Base-by-base conservation (phyloP, 1,140 invertebrate genomes). In the Neodiprion virginianus region DNA sequence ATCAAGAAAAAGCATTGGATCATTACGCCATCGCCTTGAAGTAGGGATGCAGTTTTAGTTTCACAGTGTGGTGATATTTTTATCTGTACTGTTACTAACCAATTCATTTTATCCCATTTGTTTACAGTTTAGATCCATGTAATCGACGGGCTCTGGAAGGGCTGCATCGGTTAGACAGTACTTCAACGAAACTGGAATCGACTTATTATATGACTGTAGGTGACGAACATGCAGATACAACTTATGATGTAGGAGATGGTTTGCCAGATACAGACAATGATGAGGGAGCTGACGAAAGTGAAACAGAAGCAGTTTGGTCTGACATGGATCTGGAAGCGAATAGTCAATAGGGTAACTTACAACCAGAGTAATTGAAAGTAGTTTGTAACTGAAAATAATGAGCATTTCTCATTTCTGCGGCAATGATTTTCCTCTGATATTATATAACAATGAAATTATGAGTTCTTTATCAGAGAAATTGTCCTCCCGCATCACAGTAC, bases 1-100 rank as follows among this genome's bases (percentile, higher is more conserved):
- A 94, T 76, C 90, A 93, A 72, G 92, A 93, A 61, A 94, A 94
- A 78, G 94, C 94, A 65, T 88, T 94, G 48, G 90, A 94, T 80
- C 93, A 94, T 80, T 95, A 92, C 81, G 91, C 90, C 69, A 91
- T 91, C 76, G 93, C 94, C 40, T 84, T 95, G 61, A 93, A 91
- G 92, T 93, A 88, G 83, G 82, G 74, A 47, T 17, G 53, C 53
- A 14, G 40, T 67, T 48, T 40, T n/a, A 14, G 14, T 71, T 40
- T 40, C 0, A 71, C 68, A 69, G 61, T n/a, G 21, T 66, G 21
- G 0, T 66, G 61, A n/a, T 21, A 66, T 14, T n/a, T 66, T 66
- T 3, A 66, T 66, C 61, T 21, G 21, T 21, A 66, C 21, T 66
- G 21, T 66, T 66, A 66, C 21, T 66, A 66, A 66, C 21, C 21